Evolutionary conservation across 2,888 invertebrate species (phyloP), one percentile per base, ranked within the genome.

Genomic region (Oxystoma pomonae): DNA sequence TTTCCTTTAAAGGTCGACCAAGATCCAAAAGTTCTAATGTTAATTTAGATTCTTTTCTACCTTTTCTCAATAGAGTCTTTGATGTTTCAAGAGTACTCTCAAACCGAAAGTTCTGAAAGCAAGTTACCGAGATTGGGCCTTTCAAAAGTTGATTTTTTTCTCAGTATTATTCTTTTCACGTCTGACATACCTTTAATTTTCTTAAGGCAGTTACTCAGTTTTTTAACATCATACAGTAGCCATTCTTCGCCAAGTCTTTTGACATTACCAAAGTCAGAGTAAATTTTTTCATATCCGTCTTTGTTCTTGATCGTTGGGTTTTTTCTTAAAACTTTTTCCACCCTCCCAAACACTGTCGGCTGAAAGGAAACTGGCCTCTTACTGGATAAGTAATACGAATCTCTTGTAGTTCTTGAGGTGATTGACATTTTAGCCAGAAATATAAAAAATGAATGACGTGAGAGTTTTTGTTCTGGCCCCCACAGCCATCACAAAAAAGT

Each of bases 391-490:
- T 20, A 5, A 60, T 60, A 12, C 12, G 3, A 35, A 7, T 35
- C 35, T 35, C 35, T 7, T 3, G 5, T 12, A 35, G 12, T 3
- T 12, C 12, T 7, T 35, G 5, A 35, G 35, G 35, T 12, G 35
- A 35, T 35, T 55, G 17, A 16, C 55, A 59, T 57, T 63, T 17
- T 19, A 65, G 49, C 57, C 57, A 65, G 57, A 59, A 65, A 49
- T 20, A 57, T 17, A 63, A 52, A 21, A 51, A 22, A 53, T 66
- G 61, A 52, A 63, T 49, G n/a, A 63, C 21, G 35, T 61, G 60
- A n/a, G 59, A 35, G 35, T 64, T 61, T 16, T 67, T 66, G 57
- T 69, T 69, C 58, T 68, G 69, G 16, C 68, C 68, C 5, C 60
- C 67, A 60, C 68, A 67, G 58, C 64, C 53, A 58, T 65, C 67